phyloP scores from a whole-genome alignment of 2,113 vertebrate species.

The Semnornis frantzii region DNA sequence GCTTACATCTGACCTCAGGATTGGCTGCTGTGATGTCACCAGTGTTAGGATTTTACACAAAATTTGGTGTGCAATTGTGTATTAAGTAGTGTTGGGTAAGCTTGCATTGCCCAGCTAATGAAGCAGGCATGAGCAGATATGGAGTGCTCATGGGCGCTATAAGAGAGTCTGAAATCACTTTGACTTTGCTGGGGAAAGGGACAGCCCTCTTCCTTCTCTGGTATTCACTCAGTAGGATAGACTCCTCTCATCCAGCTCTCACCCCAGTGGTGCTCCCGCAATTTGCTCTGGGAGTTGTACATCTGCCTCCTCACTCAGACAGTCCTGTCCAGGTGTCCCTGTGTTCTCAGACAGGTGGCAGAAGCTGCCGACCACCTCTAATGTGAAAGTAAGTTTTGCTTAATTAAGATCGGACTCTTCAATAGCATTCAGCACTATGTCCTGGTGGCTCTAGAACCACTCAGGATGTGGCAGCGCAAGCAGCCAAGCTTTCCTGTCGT shows the following conservation, averaged over 20 bases:
- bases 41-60: constrained; percentile 76
- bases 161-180: not conserved
- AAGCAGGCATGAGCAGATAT: constrained; percentile 63
- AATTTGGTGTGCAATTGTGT: constrained; percentile 79
- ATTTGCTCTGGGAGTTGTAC: not conserved
- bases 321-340: not conserved
- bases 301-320: not conserved
- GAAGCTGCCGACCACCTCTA: not conserved
- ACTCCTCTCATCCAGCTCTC: not conserved
- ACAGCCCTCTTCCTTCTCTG: not conserved
- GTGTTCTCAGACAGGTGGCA: not conserved
- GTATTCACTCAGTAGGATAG: not conserved
- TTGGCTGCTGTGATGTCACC: constrained; percentile 69
- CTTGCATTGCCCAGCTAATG: constrained; percentile 66
- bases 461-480: not conserved
- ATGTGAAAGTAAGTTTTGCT: not conserved
- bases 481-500: not conserved
- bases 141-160: constrained; percentile 44
- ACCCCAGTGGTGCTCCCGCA: not conserved
- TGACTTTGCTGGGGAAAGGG: not conserved
- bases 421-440: not conserved
- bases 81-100: constrained; percentile 73
- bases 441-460: not conserved
- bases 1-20: constrained; percentile 45
- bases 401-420: constrained; percentile 11